Evolutionary conservation across 2,113 vertebrate species (phyloP), one percentile per base, ranked within the genome.

Genomic region (Lanius collurio): DNA sequence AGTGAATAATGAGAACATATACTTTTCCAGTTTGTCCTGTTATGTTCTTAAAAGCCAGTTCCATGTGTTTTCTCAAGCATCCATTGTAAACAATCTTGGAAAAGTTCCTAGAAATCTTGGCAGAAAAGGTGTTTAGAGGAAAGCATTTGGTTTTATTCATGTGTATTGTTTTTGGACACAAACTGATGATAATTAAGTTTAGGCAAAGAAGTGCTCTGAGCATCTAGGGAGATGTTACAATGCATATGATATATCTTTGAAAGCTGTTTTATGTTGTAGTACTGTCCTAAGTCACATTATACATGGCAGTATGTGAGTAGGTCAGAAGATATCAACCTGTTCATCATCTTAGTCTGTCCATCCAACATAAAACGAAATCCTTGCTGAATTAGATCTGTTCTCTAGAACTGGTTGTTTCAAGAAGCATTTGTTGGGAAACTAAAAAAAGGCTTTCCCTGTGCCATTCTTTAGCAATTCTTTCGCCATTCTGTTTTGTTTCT

Each of bases 41-140:
- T 87, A 39, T 15, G 11, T 75, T 89, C 81, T 68, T 84, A 44
- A 87, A 93, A 75, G 52, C 52, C 31, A 56, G 17, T 70, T n/a
- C 27, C 28, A 14, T 64, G 56, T 81, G 52, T 75, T 35, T 90
- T 89, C 63, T 68, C 81, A 52, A 1, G 1, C 3, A 2, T 65
- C 31, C 1, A 2, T 52, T 89, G 49, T 88, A 77, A 92, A 57
- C n/a, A 68, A 3, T 64, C n/a, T 67, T 80, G 35, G 71, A 87
- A 93, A 83, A 63, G 70, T 55, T 93, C 68, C 56, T 88, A 59
- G 82, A 85, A 91, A 42, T 83, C 67, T 70, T 93, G 87, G 50
- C 67, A 90, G 89, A 1, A 3, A 63, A 64, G 62, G 31, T 50
- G 19, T 82, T 84, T 57, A 71, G 55, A 69, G 91, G 73, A 57